Evolutionary conservation across 2,888 invertebrate species (phyloP).

Genomic region (Rhagonycha lutea): DNA sequence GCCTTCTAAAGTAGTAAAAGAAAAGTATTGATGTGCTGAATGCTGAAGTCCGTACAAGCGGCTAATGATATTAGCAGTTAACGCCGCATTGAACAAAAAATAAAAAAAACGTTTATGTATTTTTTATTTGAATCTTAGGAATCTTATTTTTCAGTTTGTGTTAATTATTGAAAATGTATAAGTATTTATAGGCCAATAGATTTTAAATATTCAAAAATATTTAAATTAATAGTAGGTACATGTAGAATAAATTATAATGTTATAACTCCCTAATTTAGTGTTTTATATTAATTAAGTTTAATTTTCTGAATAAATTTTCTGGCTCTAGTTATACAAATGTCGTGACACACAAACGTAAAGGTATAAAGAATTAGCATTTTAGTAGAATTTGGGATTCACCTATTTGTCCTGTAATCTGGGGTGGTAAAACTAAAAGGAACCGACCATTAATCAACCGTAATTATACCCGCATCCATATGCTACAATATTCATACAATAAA

Average conservation of each 20-base stretch:
- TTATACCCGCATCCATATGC: conserved; percentile 18
- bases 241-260: not conserved
- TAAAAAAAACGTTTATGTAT: not conserved
- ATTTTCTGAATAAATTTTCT: not conserved
- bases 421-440: conserved; percentile 18
- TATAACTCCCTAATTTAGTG: not conserved
- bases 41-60: not conserved
- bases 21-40: not conserved
- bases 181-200: not conserved
- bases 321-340: not conserved
- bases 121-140: not conserved
- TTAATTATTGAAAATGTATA: not conserved
- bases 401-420: conserved; percentile 25
- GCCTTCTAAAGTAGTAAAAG: not conserved
- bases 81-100: not conserved
- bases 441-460: conserved; percentile 24
- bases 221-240: not conserved
- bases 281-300: not conserved
- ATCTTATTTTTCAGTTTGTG: not conserved
- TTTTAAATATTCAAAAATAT: not conserved
- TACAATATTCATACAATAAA: conserved; percentile 14
- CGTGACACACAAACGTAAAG: not conserved
- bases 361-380: conserved; percentile 22
- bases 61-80: not conserved
- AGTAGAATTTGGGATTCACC: conserved; percentile 18